Evolutionary conservation across 2,888 invertebrate species (phyloP).

Genomic region (Linyphia triangularis): DNA sequence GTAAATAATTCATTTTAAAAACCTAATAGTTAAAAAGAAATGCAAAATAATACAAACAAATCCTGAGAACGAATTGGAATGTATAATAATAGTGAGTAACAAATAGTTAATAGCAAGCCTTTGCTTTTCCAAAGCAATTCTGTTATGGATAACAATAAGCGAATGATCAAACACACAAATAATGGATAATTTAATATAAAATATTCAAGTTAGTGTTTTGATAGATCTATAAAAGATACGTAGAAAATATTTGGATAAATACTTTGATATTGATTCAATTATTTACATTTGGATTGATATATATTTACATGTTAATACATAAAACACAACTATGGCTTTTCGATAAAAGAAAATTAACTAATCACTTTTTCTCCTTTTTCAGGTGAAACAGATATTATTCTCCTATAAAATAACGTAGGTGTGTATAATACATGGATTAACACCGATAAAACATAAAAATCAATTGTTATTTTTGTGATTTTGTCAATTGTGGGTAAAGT

Average conservation of each 20-base stretch:
- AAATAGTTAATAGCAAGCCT: no score
- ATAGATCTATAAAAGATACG: not conserved
- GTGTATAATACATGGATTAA: no score
- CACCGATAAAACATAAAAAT: no score
- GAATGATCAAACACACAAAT: not conserved
- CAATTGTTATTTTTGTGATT: no score
- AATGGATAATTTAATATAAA: not conserved
- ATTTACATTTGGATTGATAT: no score
- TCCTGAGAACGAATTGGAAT: constrained; percentile 30
- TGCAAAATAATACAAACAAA: constrained; percentile 6
- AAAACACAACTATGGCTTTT: no score
- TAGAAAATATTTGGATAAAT: not conserved
- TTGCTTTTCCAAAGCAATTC: no score
- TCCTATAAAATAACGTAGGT: no score
- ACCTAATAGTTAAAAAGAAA: not conserved
- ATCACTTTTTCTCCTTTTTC: no score
- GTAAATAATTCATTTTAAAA: not conserved
- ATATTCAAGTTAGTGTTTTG: not conserved
- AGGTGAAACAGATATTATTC: no score
- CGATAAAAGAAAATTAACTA: no score
- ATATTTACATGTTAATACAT: not conserved
- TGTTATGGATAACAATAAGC: not conserved
- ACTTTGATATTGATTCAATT: not conserved
- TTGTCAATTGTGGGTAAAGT: no score
- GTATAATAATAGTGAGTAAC: not conserved